Conservation (phyloP, 30 jellyfish, hydroid and myxozoan species). For the Chrysaora quinquecirrha region DNA sequence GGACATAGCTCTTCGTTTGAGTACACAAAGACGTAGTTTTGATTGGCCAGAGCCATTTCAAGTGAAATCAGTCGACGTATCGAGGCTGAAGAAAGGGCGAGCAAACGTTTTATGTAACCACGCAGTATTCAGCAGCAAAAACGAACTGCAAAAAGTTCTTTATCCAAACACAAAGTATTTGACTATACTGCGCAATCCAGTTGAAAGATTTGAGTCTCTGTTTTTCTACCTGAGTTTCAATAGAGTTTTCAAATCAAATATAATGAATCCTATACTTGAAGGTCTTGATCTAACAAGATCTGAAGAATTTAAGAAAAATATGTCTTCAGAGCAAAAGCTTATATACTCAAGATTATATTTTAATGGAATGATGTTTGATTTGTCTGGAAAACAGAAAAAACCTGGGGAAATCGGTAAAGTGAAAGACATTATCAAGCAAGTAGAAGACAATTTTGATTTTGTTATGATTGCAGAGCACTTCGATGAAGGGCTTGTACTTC, state of each 20-base stretch:
- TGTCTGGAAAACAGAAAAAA: constrained; percentile 12
- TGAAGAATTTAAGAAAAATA: constrained; percentile 7
- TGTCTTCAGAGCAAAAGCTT: constrained; percentile 5
- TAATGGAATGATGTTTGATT: constrained; percentile 72
- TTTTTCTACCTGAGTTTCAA: constrained; percentile 67
- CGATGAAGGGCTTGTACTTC: constrained; percentile 74
- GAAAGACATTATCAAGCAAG: constrained; percentile 7
- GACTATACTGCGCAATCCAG: constrained; percentile 82
- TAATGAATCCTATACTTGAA: constrained; percentile 32
- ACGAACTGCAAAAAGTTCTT: constrained; percentile 62
- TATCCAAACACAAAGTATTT: constrained; percentile 48
- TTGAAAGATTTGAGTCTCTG: constrained; percentile 65
- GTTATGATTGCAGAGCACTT: constrained; percentile 75
- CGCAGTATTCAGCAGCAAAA: constrained; percentile 52
- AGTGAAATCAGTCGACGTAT: constrained; percentile 50
- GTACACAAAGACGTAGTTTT: constrained; percentile 38
- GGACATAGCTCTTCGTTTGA: constrained; percentile 70
- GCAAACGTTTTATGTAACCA: constrained; percentile 76
- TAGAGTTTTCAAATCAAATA: constrained; percentile 10
- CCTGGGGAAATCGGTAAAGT: not conserved
- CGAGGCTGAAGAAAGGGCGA: constrained; percentile 57
- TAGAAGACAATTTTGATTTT: constrained; percentile 62
- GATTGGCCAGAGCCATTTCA: constrained; percentile 79
- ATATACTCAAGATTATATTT: constrained; percentile 12
- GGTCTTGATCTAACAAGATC: constrained; percentile 8